These are phyloP conservation scores for Zaprionus vittiger DNA, from an alignment of 1,140 invertebrate genomes.

Conservation along the genomic window DNA sequence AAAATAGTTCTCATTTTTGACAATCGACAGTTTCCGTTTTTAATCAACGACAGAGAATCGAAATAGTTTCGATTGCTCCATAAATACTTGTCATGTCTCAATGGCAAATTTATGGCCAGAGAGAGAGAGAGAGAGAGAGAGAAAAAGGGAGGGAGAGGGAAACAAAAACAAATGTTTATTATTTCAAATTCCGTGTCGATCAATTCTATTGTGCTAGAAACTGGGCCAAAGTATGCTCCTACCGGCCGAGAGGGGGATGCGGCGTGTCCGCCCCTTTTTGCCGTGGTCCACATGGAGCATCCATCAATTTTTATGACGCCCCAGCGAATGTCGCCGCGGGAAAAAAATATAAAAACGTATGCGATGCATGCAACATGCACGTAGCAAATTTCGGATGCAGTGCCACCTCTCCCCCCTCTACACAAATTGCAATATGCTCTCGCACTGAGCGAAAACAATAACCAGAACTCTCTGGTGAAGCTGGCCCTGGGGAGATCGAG, in stretches of 20 bases:
- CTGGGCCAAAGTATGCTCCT: conserved; percentile 13
- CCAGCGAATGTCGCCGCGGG: conserved; percentile 55
- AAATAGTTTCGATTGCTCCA: conserved; percentile 69
- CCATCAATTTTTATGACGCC: conserved; percentile 79
- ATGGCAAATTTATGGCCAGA: conserved; percentile 38
- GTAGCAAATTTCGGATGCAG: conserved; percentile 50
- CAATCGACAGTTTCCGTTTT: conserved; percentile 48
- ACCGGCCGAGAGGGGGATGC: no score
- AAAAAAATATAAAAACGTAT: conserved; percentile 38
- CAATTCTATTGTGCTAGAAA: conserved; percentile 57
- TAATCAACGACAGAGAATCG: conserved; percentile 44
- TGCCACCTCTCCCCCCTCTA: not conserved
- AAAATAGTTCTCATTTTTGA: conserved; percentile 36
- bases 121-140: not conserved
- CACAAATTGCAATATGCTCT: conserved; percentile 64
- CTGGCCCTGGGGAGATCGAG: conserved; percentile 37
- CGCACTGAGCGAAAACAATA: conserved; percentile 19
- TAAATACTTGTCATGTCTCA: conserved; percentile 70
- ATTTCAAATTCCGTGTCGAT: conserved; percentile 71
- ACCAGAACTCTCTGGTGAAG: conserved; percentile 11
- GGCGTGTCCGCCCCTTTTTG: conserved; percentile 3
- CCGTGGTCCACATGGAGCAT: conserved; percentile 36
- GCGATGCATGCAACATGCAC: conserved; percentile 49
- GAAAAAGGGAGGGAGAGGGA: not conserved
- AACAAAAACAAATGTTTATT: conserved; percentile 62